Evolutionary conservation across 2,797 vertebrate genomes (phyloP).

Genomic region (Sebastiscus albofasciatus): DNA sequence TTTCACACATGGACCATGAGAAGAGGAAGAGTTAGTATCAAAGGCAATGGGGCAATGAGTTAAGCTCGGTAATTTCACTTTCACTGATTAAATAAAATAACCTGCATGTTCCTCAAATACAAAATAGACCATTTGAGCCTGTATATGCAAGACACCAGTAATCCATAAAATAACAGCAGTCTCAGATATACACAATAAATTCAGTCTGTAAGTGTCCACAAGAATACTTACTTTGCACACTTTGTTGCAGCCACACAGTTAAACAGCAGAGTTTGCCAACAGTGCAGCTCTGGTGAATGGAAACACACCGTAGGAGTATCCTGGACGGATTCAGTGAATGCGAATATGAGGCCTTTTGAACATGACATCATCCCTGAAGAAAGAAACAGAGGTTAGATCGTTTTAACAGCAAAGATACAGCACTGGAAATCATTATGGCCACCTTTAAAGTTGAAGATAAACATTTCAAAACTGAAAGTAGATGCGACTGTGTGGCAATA

Average conservation of each 20-base stretch:
- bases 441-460: neutral
- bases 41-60: neutral
- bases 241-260: neutral
- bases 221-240: neutral
- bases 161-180: neutral
- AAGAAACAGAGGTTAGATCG: neutral
- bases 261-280: constrained; percentile 2
- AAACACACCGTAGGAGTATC: neutral
- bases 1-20: neutral
- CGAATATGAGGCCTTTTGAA: constrained; percentile 23
- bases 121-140: neutral
- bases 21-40: neutral
- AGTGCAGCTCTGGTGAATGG: constrained; percentile 19
- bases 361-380: neutral
- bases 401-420: neutral
- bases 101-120: neutral
- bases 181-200: neutral
- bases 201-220: neutral
- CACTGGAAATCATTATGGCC: constrained; percentile 1
- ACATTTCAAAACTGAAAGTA: neutral
- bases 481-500: neutral
- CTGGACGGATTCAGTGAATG: constrained; percentile 7
- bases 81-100: neutral
- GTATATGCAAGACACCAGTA: neutral
- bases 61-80: neutral